These are phyloP conservation scores for Cynopterus sphinx DNA, from an alignment of 2,797 vertebrate genomes.

Conservation along the genomic window DNA sequence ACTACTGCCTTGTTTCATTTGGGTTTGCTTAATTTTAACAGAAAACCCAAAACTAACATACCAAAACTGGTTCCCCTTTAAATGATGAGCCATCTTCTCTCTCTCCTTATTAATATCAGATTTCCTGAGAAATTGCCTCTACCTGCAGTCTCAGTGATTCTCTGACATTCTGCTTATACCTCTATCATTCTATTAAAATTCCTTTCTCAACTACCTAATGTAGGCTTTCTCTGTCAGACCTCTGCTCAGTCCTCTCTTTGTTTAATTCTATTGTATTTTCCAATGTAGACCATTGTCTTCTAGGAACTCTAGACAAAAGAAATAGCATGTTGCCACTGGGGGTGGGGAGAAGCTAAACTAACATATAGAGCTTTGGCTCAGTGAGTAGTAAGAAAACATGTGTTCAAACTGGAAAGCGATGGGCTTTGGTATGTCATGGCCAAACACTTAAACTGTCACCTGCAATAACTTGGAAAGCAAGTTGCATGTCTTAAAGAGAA, in stretches of 20 bases:
- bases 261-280: neutral
- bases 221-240: neutral
- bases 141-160: neutral
- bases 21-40: conserved; percentile 45
- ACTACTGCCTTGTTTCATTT: neutral
- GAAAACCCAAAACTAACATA: neutral
- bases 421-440: neutral
- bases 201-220: neutral
- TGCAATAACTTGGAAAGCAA: neutral
- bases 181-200: neutral
- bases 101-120: neutral
- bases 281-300: neutral
- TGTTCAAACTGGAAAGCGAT: neutral
- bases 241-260: neutral
- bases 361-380: neutral
- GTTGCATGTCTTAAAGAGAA: neutral
- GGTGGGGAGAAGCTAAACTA: neutral
- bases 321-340: neutral
- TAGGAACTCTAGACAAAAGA: neutral
- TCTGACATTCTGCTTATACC: neutral
- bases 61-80: neutral
- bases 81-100: neutral
- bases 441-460: neutral
- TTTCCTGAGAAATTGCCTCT: neutral
- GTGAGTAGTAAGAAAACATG: neutral